Evolutionary conservation across 2,113 vertebrate species (phyloP).

Genomic region (Coryphaenoides rupestris): DNA sequence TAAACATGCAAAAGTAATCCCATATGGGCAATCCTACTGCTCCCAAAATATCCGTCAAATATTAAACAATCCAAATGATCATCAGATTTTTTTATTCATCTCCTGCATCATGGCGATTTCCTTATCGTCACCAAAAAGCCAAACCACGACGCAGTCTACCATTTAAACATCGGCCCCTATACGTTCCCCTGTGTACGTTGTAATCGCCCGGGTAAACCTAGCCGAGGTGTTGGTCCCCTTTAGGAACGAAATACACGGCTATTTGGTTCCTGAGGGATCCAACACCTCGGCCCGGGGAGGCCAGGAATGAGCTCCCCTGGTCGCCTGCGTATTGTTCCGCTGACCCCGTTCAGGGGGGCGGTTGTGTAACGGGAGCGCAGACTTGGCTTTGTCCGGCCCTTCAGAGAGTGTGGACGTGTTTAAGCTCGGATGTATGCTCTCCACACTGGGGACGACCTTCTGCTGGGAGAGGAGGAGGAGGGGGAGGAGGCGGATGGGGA

Average conservation of each 20-base stretch:
- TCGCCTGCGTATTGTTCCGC: constrained; percentile 59
- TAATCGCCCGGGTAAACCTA: too few species aligned
- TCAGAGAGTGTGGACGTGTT: constrained; percentile 64
- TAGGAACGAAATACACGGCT: constrained; percentile 8
- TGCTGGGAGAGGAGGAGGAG: constrained; percentile 6
- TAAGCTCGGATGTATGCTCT: constrained; percentile 32
- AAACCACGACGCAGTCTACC: too few species aligned
- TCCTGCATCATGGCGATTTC: too few species aligned
- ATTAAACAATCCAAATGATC: too few species aligned
- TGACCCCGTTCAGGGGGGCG: constrained; percentile 58
- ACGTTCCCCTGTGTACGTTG: too few species aligned
- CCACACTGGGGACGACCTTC: constrained; percentile 52
- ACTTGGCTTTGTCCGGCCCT: constrained; percentile 58
- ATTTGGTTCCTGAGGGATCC: constrained; percentile 59
- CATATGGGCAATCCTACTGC: too few species aligned
- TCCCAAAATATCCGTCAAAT: too few species aligned
- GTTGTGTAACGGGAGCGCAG: constrained; percentile 69
- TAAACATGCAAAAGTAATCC: too few species aligned
- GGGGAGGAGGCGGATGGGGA: constrained; percentile 35
- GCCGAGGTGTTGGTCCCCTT: too few species aligned
- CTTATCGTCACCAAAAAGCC: too few species aligned
- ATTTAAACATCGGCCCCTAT: too few species aligned
- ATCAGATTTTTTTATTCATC: too few species aligned
- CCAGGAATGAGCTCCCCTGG: constrained; percentile 49
- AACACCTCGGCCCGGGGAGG: constrained; percentile 58